These are phyloP conservation scores for Drosophila aldrichi DNA, from an alignment of 2,888 invertebrate genomes.

Conservation along the genomic window DNA sequence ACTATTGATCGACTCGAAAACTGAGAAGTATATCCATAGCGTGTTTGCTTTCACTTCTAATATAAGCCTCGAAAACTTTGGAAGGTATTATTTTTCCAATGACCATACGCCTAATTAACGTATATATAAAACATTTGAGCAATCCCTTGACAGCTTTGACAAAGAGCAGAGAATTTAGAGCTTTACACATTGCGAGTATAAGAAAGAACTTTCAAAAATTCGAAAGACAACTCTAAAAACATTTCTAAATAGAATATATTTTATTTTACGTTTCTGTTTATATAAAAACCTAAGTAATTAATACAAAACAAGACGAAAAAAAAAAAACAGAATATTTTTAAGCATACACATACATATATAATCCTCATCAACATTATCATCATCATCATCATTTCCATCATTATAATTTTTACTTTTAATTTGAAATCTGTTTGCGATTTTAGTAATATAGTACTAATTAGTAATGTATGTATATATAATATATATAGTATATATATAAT, in stretches of 20 bases:
- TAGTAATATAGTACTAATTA: conserved; percentile 65
- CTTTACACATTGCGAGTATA: no score
- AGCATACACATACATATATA: conserved; percentile 64
- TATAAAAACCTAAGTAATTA: conserved; percentile 77
- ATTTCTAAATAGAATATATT: conserved; percentile 72
- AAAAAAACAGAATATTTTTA: conserved; percentile 62
- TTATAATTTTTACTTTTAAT: conserved; percentile 10
- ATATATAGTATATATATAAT: conserved; percentile 36
- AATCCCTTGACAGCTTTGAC: no score
- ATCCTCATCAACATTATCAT: conserved; percentile 20
- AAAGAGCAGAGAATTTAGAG: no score
- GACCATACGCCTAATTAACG: no score
- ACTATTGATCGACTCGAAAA: no score
- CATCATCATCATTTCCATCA: conserved; percentile 26
- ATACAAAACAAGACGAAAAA: conserved; percentile 74
- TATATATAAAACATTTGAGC: no score
- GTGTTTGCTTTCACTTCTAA: no score
- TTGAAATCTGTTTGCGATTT: conserved; percentile 32
- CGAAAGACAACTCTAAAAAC: not conserved
- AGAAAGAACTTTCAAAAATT: no score
- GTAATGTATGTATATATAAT: conserved; percentile 37
- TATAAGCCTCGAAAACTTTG: no score
- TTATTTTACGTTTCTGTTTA: conserved; percentile 70
- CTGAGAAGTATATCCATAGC: no score
- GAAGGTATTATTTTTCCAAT: no score